A percentile compares a stretch with the other conserved stretches of the same genome.
phyloP scores from a whole-genome alignment of 2,888 invertebrate genomes.

The Cecidostiba fungosa region DNA sequence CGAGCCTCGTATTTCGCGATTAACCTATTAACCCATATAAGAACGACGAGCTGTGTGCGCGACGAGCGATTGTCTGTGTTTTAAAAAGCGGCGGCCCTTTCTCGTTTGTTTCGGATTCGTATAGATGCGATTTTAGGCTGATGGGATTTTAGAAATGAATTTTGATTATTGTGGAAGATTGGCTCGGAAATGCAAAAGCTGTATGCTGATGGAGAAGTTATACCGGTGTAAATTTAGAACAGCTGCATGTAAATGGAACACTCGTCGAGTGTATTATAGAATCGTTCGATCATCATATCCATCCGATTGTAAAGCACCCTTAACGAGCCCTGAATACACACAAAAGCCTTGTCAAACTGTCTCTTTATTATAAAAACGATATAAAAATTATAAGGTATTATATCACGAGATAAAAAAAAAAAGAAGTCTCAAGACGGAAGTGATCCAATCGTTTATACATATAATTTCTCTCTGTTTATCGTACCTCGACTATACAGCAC shows the following conservation, averaged over 20 bases:
- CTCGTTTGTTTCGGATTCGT: not conserved
- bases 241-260: not conserved
- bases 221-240: not conserved
- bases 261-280: not conserved
- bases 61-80: not conserved
- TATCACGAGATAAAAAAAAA: too few relatives aligned
- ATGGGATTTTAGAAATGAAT: not conserved
- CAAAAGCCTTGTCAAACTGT: too few relatives aligned
- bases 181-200: too few relatives aligned
- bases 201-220: not conserved
- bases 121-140: not conserved
- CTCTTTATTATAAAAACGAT: not conserved
- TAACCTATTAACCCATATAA: conserved; percentile 54
- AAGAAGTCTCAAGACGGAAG: conserved; percentile 23
- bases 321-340: conserved; percentile 7
- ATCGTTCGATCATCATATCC: not conserved
- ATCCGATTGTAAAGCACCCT: not conserved
- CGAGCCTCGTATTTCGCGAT: conserved; percentile 15
- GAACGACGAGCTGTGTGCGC: not conserved
- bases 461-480: not conserved
- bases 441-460: not conserved
- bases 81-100: not conserved
- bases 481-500: not conserved
- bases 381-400: too few relatives aligned
- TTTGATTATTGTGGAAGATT: too few relatives aligned